A percentile compares a stretch with the other conserved stretches of the same genome.
These are phyloP conservation scores for Heliornis fulica DNA, from an alignment of 2,113 vertebrate genomes.

Conservation along the genomic window DNA sequence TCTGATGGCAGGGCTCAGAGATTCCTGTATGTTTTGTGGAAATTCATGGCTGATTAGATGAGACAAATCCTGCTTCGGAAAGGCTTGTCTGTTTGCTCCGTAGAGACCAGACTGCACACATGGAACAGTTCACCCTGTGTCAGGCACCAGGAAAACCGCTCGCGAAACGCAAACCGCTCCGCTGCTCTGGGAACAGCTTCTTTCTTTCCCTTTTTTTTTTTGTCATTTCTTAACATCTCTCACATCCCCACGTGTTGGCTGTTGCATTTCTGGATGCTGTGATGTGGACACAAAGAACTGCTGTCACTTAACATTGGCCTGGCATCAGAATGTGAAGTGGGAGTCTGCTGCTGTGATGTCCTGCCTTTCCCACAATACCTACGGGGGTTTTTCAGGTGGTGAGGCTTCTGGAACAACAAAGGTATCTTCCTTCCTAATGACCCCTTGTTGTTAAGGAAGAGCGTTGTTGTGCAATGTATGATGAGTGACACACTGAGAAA, in stretches of 20 bases:
- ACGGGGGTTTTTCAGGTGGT: background rate
- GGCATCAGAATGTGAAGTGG: fast-evolving
- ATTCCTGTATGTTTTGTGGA: background rate
- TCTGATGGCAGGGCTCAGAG: background rate
- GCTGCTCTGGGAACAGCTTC: background rate
- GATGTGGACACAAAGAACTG: background rate
- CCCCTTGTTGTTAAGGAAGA: background rate
- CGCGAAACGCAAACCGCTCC: fast-evolving
- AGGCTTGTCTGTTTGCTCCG: background rate
- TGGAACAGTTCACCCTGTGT: background rate
- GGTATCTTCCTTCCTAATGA: background rate
- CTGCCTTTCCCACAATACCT: background rate
- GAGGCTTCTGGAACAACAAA: background rate
- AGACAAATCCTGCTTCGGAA: background rate
- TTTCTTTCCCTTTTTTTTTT: background rate
- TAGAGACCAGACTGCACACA: background rate
- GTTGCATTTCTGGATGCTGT: background rate
- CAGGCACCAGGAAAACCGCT: background rate
- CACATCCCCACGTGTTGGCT: background rate
- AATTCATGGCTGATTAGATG: background rate
- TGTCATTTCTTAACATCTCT: background rate
- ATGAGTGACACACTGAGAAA: background rate
- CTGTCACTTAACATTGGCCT: background rate
- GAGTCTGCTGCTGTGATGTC: background rate
- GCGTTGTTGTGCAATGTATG: fast-evolving